Evolutionary conservation across 1,140 invertebrate species (phyloP).

Genomic region (Drosophila albomicans): DNA sequence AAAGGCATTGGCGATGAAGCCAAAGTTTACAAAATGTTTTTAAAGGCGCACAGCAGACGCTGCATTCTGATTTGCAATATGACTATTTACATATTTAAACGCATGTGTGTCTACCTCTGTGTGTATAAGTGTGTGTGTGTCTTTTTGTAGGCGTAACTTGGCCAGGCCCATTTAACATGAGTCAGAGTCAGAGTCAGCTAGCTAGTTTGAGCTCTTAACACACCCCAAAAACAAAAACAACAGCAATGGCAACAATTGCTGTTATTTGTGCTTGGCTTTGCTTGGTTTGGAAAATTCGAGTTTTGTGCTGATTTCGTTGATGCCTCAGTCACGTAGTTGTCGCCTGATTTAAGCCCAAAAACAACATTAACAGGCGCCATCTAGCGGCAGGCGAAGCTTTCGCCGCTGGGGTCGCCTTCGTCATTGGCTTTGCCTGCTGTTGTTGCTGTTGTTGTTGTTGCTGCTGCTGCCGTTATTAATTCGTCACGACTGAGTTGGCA

Average conservation of each 20-base stretch:
- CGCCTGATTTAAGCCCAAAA: constrained; percentile 3
- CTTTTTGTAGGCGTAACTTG: constrained; percentile 23
- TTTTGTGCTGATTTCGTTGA: constrained; percentile 15
- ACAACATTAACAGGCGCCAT: constrained; percentile 10
- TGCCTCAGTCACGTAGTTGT: constrained; percentile 41
- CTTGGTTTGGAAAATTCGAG: constrained; percentile 27
- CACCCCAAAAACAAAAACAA: constrained; percentile 36
- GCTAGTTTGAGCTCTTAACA: constrained; percentile 37
- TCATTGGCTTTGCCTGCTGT: constrained; percentile 21
- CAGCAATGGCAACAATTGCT: neutral
- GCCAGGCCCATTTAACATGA: constrained; percentile 38
- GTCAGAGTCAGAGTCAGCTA: constrained; percentile 27
- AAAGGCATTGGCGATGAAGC: constrained; percentile 10
- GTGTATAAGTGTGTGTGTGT: constrained; percentile 1
- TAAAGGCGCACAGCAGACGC: constrained; percentile 20
- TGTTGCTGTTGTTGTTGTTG: neutral
- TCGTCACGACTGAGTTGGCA: constrained; percentile 77
- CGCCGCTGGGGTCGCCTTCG: constrained; percentile 37
- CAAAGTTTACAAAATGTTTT: neutral
- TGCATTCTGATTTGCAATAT: constrained; percentile 71
- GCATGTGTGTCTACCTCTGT: neutral
- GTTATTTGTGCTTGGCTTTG: constrained; percentile 14
- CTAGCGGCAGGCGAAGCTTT: constrained; percentile 28
- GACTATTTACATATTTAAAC: constrained; percentile 1
- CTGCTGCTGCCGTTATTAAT: constrained; percentile 69